These are phyloP conservation scores for Syngnathoides biaculeatus DNA, from an alignment of 2,113 vertebrate species.

Conservation along the genomic window DNA sequence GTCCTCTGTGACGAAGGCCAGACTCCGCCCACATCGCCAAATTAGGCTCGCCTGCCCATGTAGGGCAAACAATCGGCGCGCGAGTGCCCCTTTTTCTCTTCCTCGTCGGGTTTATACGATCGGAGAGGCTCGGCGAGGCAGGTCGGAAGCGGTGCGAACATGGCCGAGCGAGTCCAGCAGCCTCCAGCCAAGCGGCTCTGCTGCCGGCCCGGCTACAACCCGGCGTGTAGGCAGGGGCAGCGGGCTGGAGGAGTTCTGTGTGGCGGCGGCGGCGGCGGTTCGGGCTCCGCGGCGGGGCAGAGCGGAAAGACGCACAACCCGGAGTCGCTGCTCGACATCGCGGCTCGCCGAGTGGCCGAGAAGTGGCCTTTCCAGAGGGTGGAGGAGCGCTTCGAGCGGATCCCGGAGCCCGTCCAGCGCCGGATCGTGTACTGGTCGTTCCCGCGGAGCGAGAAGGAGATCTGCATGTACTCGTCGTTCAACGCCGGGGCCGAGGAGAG, in stretches of 20 bases:
- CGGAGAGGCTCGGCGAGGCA: conserved; percentile 89
- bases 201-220: conserved; percentile 91
- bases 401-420: conserved; percentile 94
- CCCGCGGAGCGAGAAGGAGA: conserved; percentile 93
- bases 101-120: conserved; percentile 92
- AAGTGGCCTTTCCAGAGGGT: conserved; percentile 98
- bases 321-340: conserved; percentile 93
- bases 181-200: conserved; percentile 97
- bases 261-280: conserved; percentile 68
- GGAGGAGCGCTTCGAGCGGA: conserved; percentile 95
- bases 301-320: conserved; percentile 87
- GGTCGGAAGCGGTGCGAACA: conserved; percentile 98
- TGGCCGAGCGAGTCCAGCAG: conserved; percentile 99
- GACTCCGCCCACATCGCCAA: conserved; percentile 72
- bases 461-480: conserved; percentile 99
- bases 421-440: conserved; percentile 98
- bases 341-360: conserved; percentile 91
- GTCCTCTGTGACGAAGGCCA: conserved; percentile 66
- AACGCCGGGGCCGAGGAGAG: conserved; percentile 87
- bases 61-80: conserved; percentile 82
- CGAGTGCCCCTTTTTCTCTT: conserved; percentile 75
- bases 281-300: conserved; percentile 75
- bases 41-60: conserved; percentile 80
- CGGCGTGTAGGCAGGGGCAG: conserved; percentile 81
- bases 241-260: conserved; percentile 81